Evolutionary conservation across 2,113 vertebrate species (phyloP).

Genomic region (Labeo catla): DNA sequence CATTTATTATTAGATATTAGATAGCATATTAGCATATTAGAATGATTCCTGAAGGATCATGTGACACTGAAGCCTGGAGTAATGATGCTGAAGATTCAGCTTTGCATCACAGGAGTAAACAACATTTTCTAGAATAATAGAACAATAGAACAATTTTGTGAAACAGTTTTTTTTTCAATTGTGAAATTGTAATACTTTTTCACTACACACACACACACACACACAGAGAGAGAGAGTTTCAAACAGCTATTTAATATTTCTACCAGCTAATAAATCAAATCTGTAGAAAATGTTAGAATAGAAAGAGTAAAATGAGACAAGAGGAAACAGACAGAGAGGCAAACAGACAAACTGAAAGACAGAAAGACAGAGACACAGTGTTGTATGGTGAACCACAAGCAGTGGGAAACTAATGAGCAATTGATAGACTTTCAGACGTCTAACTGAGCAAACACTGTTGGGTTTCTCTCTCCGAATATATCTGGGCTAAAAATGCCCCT

Average conservation of each 20-base stretch:
- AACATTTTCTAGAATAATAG: too few species aligned
- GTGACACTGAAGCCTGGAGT: too few species aligned
- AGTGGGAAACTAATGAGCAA: conserved; percentile 48
- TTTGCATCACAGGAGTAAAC: too few species aligned
- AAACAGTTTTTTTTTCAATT: too few species aligned
- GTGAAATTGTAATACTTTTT: too few species aligned
- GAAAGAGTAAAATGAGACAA: background rate
- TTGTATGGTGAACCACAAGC: conserved; percentile 15
- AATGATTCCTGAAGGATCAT: too few species aligned
- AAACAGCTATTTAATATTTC: background rate
- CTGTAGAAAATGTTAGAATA: background rate
- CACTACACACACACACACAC: background rate
- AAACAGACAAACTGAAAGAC: background rate
- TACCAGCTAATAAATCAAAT: background rate
- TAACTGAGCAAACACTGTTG: conserved; percentile 37
- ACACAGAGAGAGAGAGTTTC: too few species aligned
- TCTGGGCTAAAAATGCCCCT: background rate
- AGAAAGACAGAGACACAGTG: background rate
- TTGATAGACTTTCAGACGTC: conserved; percentile 48
- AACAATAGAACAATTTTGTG: too few species aligned
- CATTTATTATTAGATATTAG: too few species aligned
- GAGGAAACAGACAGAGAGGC: background rate
- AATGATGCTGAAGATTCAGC: too few species aligned
- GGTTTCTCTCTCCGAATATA: conserved; percentile 29
- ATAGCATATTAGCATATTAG: too few species aligned